Evolutionary conservation across 2,888 invertebrate species (phyloP), one percentile per base, ranked within the genome.

Genomic region (Mamestra brassicae): DNA sequence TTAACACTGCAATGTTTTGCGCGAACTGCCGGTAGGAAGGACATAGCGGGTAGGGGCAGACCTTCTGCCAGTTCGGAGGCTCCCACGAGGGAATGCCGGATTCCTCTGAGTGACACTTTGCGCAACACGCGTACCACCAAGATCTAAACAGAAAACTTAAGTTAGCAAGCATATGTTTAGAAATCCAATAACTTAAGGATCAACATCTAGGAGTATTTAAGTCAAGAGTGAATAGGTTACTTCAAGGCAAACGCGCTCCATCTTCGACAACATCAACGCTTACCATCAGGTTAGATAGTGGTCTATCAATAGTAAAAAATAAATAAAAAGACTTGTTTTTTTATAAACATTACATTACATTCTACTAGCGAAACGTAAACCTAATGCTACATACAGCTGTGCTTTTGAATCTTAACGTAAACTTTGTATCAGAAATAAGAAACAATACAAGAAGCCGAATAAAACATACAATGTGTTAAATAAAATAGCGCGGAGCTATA

Each of bases 31-130:
- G 97, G 94, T 98, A 98, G 0, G 98, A 98, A 42, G 98, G 98
- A 90, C 98, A 99, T 91, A 98, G 97, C 36, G 98, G 98, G 89
- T 98, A 98, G 0, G 98, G 98, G 92, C 98, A 98, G 89, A 98
- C 92, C 92, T 97, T 97, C 89, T 97, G 97, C 98, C 98, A 98
- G 86, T 97, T 96, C 0, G 97, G 97, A 26, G 98, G 98, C 92
- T 98, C 98, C 98, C 98, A 98, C 34, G 98, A 97, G 45, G 98
- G 97, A 88, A 97, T 96, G 61, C 97, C 97, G 92, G 97, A 96
- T 71, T 98, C 98, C 95, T 98, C 97, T 87, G 97, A 97, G 86
- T 98, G 97, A 94, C 98, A 98, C 95, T 98, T 98, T 71, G 98
- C 95, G 92, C 98, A 98, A 92, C 98, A 98, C 76, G 97, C 96